phyloP scores from a whole-genome alignment of 2,888 invertebrate species.

The Frankliniella intonsa region DNA sequence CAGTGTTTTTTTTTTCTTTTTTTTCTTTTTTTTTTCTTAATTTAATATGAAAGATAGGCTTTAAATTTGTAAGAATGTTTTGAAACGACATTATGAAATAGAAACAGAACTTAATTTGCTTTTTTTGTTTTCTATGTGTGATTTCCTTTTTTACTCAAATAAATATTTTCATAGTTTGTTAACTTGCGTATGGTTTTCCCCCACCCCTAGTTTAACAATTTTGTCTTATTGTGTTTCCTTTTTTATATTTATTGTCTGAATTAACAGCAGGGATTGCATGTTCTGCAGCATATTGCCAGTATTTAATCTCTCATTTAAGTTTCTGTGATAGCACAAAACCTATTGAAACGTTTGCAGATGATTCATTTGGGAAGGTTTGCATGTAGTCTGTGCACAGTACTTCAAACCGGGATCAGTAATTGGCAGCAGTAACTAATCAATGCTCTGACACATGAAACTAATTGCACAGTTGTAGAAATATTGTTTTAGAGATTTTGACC shows the following conservation, averaged over 20 bases:
- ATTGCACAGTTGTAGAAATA: background rate
- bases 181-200: slow-evolving; percentile 26
- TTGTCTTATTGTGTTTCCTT: background rate
- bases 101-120: background rate
- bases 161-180: slow-evolving; percentile 29
- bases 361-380: no score
- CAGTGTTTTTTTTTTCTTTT: slow-evolving; percentile 32
- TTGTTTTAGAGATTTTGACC: background rate
- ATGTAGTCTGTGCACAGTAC: no score
- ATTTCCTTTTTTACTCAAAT: slow-evolving; percentile 28
- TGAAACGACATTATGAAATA: background rate
- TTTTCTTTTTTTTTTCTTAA: slow-evolving; percentile 32
- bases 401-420: no score
- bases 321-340: no score
- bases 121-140: slow-evolving; percentile 21
- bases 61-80: slow-evolving; percentile 23
- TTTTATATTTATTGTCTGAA: background rate
- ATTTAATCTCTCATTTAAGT: no score
- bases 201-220: background rate
- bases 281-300: no score
- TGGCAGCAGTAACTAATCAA: background rate
- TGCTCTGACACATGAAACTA: background rate
- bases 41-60: background rate
- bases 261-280: background rate
- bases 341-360: no score